Base-by-base conservation (phyloP, 2,888 invertebrate genomes). In the Timema podura region DNA sequence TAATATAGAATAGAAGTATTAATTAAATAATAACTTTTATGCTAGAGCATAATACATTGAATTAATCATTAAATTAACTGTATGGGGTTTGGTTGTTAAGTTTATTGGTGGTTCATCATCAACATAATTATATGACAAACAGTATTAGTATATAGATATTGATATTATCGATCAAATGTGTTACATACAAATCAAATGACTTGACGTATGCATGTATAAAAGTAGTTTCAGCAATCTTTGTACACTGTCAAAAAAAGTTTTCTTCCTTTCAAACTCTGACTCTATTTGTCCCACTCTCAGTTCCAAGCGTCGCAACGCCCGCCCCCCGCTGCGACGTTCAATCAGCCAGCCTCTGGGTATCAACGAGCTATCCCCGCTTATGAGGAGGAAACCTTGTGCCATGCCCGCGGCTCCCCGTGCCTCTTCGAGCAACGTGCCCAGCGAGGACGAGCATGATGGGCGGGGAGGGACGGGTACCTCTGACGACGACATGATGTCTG, bases 301-400 rank as follows among this genome's bases (percentile, higher is more conserved):
- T 47, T 69, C 70, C 46, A 70, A 69, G 16, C 54, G 49, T 13
- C 66, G 69, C 51, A 46, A 70, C 5, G 68, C 75, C 5, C 71
- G 74, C 47, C 68, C 74, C 15, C 75, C 78, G n/a, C 72, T 85
- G 75, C 80, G 84, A 73, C 80, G 90, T 73, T 90, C 90, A n/a
- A 83, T 89, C 64, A 90, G 90, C 78, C 90, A 90, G 77, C 90
- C 90, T 72, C 79, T 87, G 76, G 87, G 87, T 77, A 84, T 86
- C 75, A 86, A 86, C 78, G 85, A 85, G 78, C 79, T 86, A 74
- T 85, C 85, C 69, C 85, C 86, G 15, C 76, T 85, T 73, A 83
- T 85, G 83, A 81, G 84, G 76, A 81, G 83, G 71, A 85, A 84
- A 81, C 81, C 83, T 71, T 64, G 73, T 11, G 65, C 57, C 47